Evolutionary conservation across 2,113 vertebrate species (phyloP), one percentile per base, ranked within the genome.

Genomic region (Lamprotornis superbus): DNA sequence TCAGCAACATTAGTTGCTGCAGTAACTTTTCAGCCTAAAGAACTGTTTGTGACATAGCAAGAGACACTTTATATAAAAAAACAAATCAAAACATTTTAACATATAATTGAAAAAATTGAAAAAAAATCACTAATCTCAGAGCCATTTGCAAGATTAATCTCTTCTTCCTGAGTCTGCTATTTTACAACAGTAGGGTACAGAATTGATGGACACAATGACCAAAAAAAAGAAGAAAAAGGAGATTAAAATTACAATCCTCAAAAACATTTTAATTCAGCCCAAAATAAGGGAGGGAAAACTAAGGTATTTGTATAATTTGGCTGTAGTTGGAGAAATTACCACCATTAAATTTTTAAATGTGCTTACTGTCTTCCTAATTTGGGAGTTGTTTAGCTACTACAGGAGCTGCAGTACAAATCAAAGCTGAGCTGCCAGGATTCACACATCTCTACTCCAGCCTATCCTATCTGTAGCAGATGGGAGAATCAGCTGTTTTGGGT

Each of bases 401-500:
- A 70, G 35, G 39, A 87, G 42, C 27, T 83, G 40, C 59, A 83
- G 63, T 53, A 67, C 46, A 90, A 84, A 88, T 57, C 37, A 82
- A 76, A 90, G 83, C 39, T 13, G 39, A 92, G 60, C 47, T 71
- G 82, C 76, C 50, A 93, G 35, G 30, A 50, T 75, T 80, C 75
- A 90, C 30, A 70, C 1, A 5, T 39, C 61, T 87, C 28, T 89
- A 24, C 23, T 89, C 37, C 63, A 94, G 67, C 37, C 27, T 73
- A 42, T 75, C 37, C 27, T 73, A 42, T 75, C 47, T 67, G 68
- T 49, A 73, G 59, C 71, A 95, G 90, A 83, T 90, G 75, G 55
- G 33, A 10, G 12, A 85, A 81, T 91, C 59, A 90, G 68, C 39
- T 96, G 59, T 90, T 93, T 91, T 88, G 86, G 90, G 71, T 56